Base-by-base conservation (phyloP, 1,140 invertebrate species). In the Drosophila lowei region DNA sequence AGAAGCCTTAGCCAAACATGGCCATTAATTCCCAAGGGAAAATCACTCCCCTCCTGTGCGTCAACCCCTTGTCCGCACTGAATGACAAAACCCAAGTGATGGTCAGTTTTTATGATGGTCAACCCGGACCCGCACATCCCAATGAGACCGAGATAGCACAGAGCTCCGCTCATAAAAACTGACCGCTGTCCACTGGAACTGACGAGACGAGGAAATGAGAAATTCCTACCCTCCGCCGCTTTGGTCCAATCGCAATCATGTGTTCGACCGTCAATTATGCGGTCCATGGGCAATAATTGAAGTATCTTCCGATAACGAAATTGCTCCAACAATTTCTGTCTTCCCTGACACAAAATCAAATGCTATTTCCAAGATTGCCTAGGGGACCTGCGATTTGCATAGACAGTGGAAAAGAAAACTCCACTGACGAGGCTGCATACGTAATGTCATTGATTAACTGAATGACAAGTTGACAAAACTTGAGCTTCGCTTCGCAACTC, bases 91-190 rank as follows among this genome's bases (percentile, higher is more conserved):
- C 86, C 81, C 74, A 62, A 74, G 77, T 74, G 81, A 77, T 85
- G 81, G 77, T 77, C 68, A 86, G 77, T 30, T 30, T 86, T 88
- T 88, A 81, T 88, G 83, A 72, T 86, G 83, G 78, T 86, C 72
- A 67, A 62, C 28, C 50, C 48, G 43, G 56, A 54, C 67, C 56
- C 54, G 62, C 79, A 74, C 72, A 74, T 74, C 66, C 80, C 65
- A 41, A 58, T 49, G 30, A 34, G 6, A 13, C 21, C 30, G 28
- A 46, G 63, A 62, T 72, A 72, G 74, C 76, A 85, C 44, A 60
- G 48, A 74, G 56, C 44, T 46, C 28, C 28, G 28, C 28, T 30
- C 81, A 85, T 85, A 85, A 86, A 86, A 85, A 88, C 83, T 88
- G 74, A 86, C 77, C 81, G 72, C 54, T 58, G 74, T 68, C 53